These are phyloP conservation scores for Siphlonurus alternatus DNA, from an alignment of 2,888 invertebrate genomes.

Conservation along the genomic window DNA sequence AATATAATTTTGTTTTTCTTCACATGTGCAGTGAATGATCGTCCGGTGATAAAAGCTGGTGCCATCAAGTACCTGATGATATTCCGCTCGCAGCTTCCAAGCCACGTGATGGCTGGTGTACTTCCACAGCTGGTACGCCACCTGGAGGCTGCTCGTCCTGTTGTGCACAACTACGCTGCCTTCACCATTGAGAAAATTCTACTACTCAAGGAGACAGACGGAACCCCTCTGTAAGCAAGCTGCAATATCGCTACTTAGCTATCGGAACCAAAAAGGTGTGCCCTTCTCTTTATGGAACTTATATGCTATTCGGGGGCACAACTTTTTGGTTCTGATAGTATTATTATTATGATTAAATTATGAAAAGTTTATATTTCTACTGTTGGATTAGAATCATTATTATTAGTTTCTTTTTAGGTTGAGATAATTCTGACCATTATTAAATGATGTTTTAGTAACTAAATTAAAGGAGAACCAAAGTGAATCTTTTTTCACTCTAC, in stretches of 20 bases:
- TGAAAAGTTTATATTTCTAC: background rate
- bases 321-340: too few species aligned
- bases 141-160: slow-evolving; percentile 56
- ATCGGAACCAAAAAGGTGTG: slow-evolving; percentile 1
- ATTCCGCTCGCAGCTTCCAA: slow-evolving; percentile 77
- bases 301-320: too few species aligned
- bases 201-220: slow-evolving; percentile 46
- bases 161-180: slow-evolving; percentile 87
- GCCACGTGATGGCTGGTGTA: slow-evolving; percentile 52
- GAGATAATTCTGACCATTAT: too few species aligned
- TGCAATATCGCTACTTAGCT: background rate
- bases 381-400: background rate
- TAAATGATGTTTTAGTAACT: too few species aligned
- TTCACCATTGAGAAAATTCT: slow-evolving; percentile 79
- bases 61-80: slow-evolving; percentile 93
- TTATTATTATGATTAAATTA: too few species aligned
- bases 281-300: background rate
- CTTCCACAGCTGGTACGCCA: slow-evolving; percentile 66
- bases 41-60: slow-evolving; percentile 89
- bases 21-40: slow-evolving; percentile 54
- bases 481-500: too few species aligned
- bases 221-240: slow-evolving; percentile 33
- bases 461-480: too few species aligned
- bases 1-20: background rate
- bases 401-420: too few species aligned